phyloP scores from a whole-genome alignment of 2,888 invertebrate species.

The Lycaena phlaeas region DNA sequence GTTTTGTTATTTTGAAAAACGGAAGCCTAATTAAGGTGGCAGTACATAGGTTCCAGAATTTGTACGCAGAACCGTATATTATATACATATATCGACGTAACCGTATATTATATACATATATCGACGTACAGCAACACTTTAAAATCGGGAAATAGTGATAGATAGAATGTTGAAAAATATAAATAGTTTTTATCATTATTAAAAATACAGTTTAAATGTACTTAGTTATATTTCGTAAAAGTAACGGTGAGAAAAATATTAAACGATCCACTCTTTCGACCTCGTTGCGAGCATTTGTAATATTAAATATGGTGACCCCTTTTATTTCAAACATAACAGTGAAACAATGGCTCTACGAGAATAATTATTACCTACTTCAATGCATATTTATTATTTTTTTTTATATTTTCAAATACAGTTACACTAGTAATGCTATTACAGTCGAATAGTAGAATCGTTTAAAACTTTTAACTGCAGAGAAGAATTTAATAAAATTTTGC shows the following conservation, averaged over 20 bases:
- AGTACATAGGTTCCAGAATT: no score
- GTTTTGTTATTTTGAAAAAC: no score
- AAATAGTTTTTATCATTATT: not conserved
- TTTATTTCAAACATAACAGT: not conserved
- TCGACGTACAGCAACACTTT: no score
- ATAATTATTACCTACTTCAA: not conserved
- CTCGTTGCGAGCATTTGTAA: not conserved
- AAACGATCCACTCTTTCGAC: not conserved
- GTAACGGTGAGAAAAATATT: not conserved
- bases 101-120: no score
- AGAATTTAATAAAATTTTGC: not conserved
- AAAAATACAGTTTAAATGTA: not conserved
- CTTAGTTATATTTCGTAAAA: not conserved
- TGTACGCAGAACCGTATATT: no score
- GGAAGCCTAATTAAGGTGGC: no score
- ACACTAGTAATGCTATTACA: not conserved
- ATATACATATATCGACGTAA: no score
- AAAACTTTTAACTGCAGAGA: not conserved
- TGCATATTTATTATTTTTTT: not conserved
- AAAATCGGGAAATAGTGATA: no score
- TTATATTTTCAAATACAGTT: not conserved
- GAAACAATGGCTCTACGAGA: not conserved
- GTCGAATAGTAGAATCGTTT: not conserved
- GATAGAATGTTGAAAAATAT: not conserved
- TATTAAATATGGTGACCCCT: not conserved